Evolutionary conservation across 2,888 invertebrate species (phyloP).

Genomic region (Chloromyia formosa): DNA sequence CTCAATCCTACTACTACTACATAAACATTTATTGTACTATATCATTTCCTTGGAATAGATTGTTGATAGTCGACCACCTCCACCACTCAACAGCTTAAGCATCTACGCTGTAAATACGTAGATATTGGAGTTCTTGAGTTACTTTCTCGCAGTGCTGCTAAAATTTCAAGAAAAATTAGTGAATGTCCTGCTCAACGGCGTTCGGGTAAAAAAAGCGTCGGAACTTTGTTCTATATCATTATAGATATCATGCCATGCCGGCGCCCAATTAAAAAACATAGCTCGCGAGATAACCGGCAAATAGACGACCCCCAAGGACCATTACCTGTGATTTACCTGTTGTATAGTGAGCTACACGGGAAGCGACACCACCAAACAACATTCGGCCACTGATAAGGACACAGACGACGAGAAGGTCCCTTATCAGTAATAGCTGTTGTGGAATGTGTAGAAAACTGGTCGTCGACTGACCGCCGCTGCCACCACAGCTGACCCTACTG

Average conservation of each 20-base stretch:
- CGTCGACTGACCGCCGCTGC: background rate
- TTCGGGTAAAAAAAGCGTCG: too few relatives aligned
- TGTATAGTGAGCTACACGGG: conserved; percentile 27
- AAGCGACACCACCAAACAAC: conserved; percentile 19
- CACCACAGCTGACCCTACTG: too few relatives aligned
- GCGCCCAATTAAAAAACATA: conserved; percentile 43
- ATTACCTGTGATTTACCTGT: conserved; percentile 44
- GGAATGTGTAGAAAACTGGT: conserved; percentile 31
- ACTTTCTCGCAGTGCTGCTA: too few relatives aligned
- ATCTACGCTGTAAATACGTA: too few relatives aligned
- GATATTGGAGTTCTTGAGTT: too few relatives aligned
- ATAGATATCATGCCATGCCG: conserved; percentile 29
- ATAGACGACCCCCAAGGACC: conserved; percentile 34
- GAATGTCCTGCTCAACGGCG: too few relatives aligned
- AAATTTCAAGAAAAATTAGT: too few relatives aligned
- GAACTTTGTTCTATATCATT: conserved; percentile 16
- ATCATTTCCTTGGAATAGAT: too few relatives aligned
- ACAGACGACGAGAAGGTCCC: conserved; percentile 14
- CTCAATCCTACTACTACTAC: too few relatives aligned
- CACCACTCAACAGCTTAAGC: too few relatives aligned
- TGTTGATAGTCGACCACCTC: too few relatives aligned
- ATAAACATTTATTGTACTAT: too few relatives aligned
- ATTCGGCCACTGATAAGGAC: conserved; percentile 24
- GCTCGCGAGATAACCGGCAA: conserved; percentile 38
- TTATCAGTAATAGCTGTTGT: conserved; percentile 34